Conservation (phyloP, 2,888 invertebrate species). For the Notodonta dromedarius region DNA sequence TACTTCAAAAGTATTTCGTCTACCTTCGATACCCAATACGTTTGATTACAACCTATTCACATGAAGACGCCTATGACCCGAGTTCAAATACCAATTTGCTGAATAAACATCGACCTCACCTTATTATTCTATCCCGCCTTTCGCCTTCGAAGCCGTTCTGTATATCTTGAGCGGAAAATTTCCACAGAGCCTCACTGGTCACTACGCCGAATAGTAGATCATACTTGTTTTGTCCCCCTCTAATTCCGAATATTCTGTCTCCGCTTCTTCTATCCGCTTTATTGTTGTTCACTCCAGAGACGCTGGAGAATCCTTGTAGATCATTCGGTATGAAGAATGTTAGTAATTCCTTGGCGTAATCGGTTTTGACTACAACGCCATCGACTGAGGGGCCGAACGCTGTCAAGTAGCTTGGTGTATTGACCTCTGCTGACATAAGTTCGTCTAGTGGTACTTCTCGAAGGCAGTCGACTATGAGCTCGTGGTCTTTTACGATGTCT, state of each 20-base stretch:
- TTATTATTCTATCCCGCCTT: slow-evolving; percentile 93
- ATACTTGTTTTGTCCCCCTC: slow-evolving; percentile 87
- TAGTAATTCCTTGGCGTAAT: slow-evolving; percentile 91
- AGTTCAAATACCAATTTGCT: slow-evolving; percentile 72
- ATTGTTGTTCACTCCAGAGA: slow-evolving; percentile 82
- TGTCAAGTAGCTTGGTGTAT: slow-evolving; percentile 91
- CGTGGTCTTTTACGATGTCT: slow-evolving; percentile 92
- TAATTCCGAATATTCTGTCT: slow-evolving; percentile 84
- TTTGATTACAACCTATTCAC: slow-evolving; percentile 58
- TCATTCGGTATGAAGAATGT: slow-evolving; percentile 89
- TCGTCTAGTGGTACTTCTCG: slow-evolving; percentile 90
- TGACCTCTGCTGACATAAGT: slow-evolving; percentile 90
- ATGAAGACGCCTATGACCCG: slow-evolving; percentile 44
- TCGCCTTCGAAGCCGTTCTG: slow-evolving; percentile 95
- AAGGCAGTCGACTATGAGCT: slow-evolving; percentile 93
- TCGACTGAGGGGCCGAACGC: slow-evolving; percentile 97
- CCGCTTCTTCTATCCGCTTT: slow-evolving; percentile 86
- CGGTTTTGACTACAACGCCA: slow-evolving; percentile 96
- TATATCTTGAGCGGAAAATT: slow-evolving; percentile 93
- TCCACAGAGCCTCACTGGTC: slow-evolving; percentile 95
- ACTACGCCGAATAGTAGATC: slow-evolving; percentile 96
- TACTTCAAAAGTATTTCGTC: slow-evolving; percentile 26
- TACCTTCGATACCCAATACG: slow-evolving; percentile 41
- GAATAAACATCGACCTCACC: slow-evolving; percentile 76
- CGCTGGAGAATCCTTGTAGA: slow-evolving; percentile 86